Evolutionary conservation across 2,797 vertebrate species (phyloP), one percentile per base, ranked within the genome.

Genomic region (Okamejei kenojei): DNA sequence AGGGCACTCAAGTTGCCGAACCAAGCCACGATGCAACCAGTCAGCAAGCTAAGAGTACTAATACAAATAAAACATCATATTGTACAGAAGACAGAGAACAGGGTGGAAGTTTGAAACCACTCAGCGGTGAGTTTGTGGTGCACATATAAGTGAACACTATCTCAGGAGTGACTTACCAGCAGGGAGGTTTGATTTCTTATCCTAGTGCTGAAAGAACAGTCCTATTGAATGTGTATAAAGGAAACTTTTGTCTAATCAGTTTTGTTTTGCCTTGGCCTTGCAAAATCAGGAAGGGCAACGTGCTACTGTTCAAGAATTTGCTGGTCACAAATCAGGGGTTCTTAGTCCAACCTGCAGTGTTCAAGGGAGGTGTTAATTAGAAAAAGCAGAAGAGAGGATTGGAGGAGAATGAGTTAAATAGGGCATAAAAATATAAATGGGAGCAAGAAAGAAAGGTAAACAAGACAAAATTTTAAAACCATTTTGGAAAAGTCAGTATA

Each of bases 131-230:
- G 23, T 92, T 15, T 0, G 26, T 23, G 45, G 71, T 29, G 23
- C 90, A 54, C 4, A 54, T 54, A 1, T 54, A 1, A 29, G 38
- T 92, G 13, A 35, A 17, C 1, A 74, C 21, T 73, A 73, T 26
- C n/a, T 73, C 19, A 26, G 19, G 23, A 91, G 21, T 45, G 68
- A 38, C 68, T 32, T 90, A 29, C 65, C 7, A 26, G 10, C 35
- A 19, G 13, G 38, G 15, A 23, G 29, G 90, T 38, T 76, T 76
- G 38, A 29, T 13, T 71, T 54, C 10, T 92, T 17, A 68, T 29
- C 68, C 71, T n/a, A 2, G 71, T 76, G 90, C 90, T 92, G 90
- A 92, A 92, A 76, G 90, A 74, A 76, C 38, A 54, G 90, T 92
- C 90, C 26, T 54, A 58, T 92, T 23, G 1, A 71, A 76, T 3